Evolutionary conservation across 2,888 invertebrate species (phyloP), one percentile per base, ranked within the genome.

Genomic region (Clusia tigrina): DNA sequence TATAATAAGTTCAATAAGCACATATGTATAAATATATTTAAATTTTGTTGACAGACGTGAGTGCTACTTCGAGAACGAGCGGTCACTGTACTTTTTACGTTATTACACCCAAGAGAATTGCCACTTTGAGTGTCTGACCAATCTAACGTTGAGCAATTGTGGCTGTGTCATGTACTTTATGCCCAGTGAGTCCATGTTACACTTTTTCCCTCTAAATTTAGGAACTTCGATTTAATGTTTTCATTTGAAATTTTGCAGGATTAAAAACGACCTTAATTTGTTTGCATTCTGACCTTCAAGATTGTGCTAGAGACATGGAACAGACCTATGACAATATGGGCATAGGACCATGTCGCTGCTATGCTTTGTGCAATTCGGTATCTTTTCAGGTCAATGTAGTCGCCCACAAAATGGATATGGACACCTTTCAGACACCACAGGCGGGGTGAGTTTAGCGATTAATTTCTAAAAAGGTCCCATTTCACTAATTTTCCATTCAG

Each of bases 31-130:
- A 42, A 42, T n/a, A 3, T 42, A 32, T 6, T 32, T 12, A 42
- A 42, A 6, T 42, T 42, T 42, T 6, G n/a, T 37, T 37, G 18
- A n/a, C 46, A 56, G 56, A 22, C 56, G 56, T 20, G 56, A 56
- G 24, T 56, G 56, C 42, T 56, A 56, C 22, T 56, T 42, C 24
- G 46, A 42, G 5, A 24, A 42, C n/a, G 56, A 56, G 23, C 56
- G 56, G 2, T 9, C 5, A 2, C 22, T 56, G 15, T 42, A n/a
- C 37, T 56, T 42, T 25, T 15, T 56, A 23, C 38, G 56, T 5
- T 22, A 56, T 24, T 56, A 56, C 23, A 56, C 56, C 3, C 42
- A 56, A 17, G 42, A 56, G 2, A 56, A 56, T 15, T 56, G 56
- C 12, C 56, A 56, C 23, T 42, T 42, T 1, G 56, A 56, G 24